A percentile compares a stretch with the other conserved stretches of the same genome.
phyloP scores from a whole-genome alignment of 1,140 invertebrate species.

The Harlomillsia oculata region DNA sequence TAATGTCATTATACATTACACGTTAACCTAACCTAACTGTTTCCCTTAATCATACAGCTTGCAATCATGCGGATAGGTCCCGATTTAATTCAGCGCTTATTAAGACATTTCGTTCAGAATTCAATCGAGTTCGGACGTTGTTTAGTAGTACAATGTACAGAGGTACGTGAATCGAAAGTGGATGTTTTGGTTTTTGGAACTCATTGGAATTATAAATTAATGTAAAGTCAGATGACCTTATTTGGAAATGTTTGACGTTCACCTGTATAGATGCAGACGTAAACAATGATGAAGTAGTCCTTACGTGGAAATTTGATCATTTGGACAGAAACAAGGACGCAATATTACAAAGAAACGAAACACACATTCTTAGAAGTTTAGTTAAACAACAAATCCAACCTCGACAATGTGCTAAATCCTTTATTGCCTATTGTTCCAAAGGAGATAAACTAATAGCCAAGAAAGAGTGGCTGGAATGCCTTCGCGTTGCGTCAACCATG shows the following conservation, averaged over 20 bases:
- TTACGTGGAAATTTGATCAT: constrained; percentile 78
- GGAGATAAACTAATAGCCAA: constrained; percentile 62
- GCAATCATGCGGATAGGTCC: constrained; percentile 59
- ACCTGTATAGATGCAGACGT: constrained; percentile 19
- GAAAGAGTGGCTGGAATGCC: constrained; percentile 69
- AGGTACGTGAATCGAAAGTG: too few species aligned
- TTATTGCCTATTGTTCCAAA: constrained; percentile 72
- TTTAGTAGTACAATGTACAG: too few species aligned
- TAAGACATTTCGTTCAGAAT: constrained; percentile 70
- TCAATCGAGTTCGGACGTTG: constrained; percentile 39
- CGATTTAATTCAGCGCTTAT: constrained; percentile 72
- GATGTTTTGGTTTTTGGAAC: too few species aligned
- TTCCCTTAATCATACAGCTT: constrained; percentile 42
- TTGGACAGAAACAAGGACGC: constrained; percentile 68
- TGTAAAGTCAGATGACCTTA: too few species aligned
- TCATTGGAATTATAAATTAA: too few species aligned
- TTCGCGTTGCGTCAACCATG: constrained; percentile 52
- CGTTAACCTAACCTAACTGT: not conserved
- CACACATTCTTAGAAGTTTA: constrained; percentile 63
- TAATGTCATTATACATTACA: too few species aligned
- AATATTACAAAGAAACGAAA: constrained; percentile 64
- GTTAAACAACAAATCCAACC: constrained; percentile 78
- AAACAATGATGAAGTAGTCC: constrained; percentile 40
- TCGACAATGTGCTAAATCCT: constrained; percentile 75
- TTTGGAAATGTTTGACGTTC: too few species aligned